Base-by-base conservation (phyloP, 2,113 vertebrate species). In the Tenrec ecaudatus region DNA sequence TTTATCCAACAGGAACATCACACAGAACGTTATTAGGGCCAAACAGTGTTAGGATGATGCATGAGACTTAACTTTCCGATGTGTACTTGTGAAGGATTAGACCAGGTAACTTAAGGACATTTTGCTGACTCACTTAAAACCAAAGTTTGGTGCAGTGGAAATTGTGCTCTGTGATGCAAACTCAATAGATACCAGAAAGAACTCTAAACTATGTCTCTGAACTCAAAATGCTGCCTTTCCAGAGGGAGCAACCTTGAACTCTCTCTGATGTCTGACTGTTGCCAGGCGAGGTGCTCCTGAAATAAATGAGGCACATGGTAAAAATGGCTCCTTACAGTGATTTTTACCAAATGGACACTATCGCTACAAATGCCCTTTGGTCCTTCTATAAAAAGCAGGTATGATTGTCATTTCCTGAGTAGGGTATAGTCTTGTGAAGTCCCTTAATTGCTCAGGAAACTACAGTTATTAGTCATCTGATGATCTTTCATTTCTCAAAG, bases 401-500 rank as follows among this genome's bases (percentile, higher is more conserved):
- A 81, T 89, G 84, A 81, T 75, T 91, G 87, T 88, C 93, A 64
- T 96, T 97, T 97, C 95, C 96, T 95, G 94, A 87, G 92, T 95
- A 4, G 53, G 91, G 94, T 87, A 66, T 94, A 57, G 31, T 87
- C 87, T 0, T 69, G 1, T 92, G 87, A 92, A 92, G 95, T 92
- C 95, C 91, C 93, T 96, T 97, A 97, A 94, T 95, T 96, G 91
- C 96, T 0, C 9, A 96, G 95, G 95, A 95, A 76, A 69, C 85
- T 71, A 71, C 87, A 96, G 96, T 96, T 96, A 69, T 95, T 95
- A 97, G 96, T 62, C 86, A 97, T 94, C 69, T 96, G 95, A 94
- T 96, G 36, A 88, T 89, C 94, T 97, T 97, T 92, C 82, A 95
- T 95, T 97, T 95, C 81, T 97, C 89, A 96, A 95, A 89, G 86